Conservation (phyloP, 1,140 invertebrate species). For the Panonychus citri region DNA sequence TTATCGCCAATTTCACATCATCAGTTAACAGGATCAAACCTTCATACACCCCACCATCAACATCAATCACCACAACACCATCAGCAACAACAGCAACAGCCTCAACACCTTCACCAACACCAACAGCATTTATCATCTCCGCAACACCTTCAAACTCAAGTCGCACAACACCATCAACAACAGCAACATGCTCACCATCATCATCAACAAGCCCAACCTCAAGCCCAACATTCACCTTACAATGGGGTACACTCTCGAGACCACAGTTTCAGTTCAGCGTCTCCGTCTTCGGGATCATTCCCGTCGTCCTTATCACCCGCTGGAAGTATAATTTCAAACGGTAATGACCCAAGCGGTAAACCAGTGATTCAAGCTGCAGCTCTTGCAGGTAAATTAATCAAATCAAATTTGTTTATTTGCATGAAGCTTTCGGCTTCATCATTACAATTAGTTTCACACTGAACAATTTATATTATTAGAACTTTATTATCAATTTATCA, state of each 20-base stretch:
- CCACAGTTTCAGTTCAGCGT: background rate
- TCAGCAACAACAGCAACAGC: background rate
- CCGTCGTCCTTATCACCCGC: background rate
- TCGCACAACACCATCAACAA: background rate
- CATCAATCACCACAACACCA: background rate
- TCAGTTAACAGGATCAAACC: background rate
- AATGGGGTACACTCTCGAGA: background rate
- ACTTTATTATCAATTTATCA: background rate
- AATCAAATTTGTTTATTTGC: background rate
- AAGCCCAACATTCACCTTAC: background rate
- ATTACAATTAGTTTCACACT: too few relatives aligned
- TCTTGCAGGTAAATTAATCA: slow-evolving; percentile 28
- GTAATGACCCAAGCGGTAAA: slow-evolving; percentile 32
- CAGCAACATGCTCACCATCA: background rate
- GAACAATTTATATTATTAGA: background rate
- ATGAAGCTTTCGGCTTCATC: too few relatives aligned
- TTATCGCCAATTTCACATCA: background rate
- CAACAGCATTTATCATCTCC: background rate
- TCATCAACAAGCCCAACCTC: slow-evolving; percentile 1
- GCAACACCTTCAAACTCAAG: background rate
- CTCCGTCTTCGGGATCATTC: background rate
- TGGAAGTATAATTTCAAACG: background rate
- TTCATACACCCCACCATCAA: background rate
- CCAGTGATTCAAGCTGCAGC: slow-evolving; percentile 45
- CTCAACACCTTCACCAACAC: background rate